phyloP scores from a whole-genome alignment of 1,140 invertebrate genomes.

The Samia ricini region DNA sequence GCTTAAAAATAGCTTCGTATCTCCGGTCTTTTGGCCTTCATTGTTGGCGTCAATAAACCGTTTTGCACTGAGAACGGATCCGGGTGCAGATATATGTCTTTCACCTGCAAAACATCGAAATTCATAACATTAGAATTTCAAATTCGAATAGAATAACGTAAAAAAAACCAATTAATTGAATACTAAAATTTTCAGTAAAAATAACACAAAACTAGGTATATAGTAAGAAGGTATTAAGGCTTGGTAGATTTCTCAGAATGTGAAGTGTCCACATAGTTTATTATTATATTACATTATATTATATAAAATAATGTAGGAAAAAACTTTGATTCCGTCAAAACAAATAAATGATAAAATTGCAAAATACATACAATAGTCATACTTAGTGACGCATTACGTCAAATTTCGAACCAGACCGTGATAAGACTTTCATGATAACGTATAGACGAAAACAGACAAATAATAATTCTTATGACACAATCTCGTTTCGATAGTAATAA shows the following conservation, averaged over 20 bases:
- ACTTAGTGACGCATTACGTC: neutral
- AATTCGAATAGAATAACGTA: neutral
- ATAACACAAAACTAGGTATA: no score
- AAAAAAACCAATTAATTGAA: neutral
- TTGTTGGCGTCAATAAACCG: slow-evolving; percentile 96
- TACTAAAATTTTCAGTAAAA: no score
- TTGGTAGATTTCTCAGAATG: no score
- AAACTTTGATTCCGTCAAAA: neutral
- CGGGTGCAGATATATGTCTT: slow-evolving; percentile 95
- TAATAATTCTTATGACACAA: neutral
- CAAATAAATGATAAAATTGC: neutral
- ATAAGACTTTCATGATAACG: neutral
- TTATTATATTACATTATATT: no score
- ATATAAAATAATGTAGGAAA: neutral
- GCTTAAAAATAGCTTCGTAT: slow-evolving; percentile 83
- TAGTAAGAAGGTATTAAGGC: no score
- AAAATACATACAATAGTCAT: neutral
- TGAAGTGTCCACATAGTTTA: no score
- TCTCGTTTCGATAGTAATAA: neutral
- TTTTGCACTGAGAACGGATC: slow-evolving; percentile 98
- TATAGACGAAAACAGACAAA: neutral
- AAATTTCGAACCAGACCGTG: neutral
- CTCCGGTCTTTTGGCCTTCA: slow-evolving; percentile 96
- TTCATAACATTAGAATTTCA: neutral
- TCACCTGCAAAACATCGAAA: slow-evolving; percentile 82